These are phyloP conservation scores for Zophobas atratus DNA, from an alignment of 1,140 invertebrate genomes.

Conservation along the genomic window DNA sequence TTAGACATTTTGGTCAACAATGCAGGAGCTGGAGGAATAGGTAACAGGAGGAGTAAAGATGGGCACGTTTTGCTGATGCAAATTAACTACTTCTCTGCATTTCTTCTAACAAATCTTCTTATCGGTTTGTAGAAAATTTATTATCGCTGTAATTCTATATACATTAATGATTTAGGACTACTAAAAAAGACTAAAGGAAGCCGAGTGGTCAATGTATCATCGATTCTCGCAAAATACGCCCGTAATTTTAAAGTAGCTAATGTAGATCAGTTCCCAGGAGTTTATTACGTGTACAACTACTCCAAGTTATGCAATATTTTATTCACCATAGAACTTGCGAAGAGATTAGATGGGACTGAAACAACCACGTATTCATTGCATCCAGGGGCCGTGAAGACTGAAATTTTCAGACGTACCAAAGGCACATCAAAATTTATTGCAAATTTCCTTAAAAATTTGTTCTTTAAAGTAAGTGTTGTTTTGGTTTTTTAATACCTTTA, in stretches of 20 bases:
- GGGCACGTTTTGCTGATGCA: slow-evolving; percentile 70
- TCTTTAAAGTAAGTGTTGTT: slow-evolving; percentile 51
- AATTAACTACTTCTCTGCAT: slow-evolving; percentile 72
- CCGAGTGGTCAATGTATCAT: slow-evolving; percentile 81
- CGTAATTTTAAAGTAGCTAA: slow-evolving; percentile 76
- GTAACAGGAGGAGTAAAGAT: slow-evolving; percentile 67
- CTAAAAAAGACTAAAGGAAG: slow-evolving; percentile 72
- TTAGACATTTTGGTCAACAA: slow-evolving; percentile 89
- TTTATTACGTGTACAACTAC: slow-evolving; percentile 71
- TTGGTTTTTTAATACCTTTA: not conserved
- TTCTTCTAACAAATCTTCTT: slow-evolving; percentile 72
- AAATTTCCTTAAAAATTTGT: slow-evolving; percentile 24
- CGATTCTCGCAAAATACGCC: slow-evolving; percentile 74
- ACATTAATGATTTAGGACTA: slow-evolving; percentile 60
- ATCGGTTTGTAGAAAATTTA: slow-evolving; percentile 66
- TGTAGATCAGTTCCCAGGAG: slow-evolving; percentile 67
- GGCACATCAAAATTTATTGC: slow-evolving; percentile 24
- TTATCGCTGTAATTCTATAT: not conserved
- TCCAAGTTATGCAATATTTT: slow-evolving; percentile 82
- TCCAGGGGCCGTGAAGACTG: slow-evolving; percentile 64
- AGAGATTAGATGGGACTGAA: slow-evolving; percentile 70
- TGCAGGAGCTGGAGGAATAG: slow-evolving; percentile 73
- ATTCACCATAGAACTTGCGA: slow-evolving; percentile 76
- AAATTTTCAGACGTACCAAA: slow-evolving; percentile 61
- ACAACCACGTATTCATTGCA: slow-evolving; percentile 62